phyloP scores from a whole-genome alignment of 37 sponge, comb jelly and placozoan genomes.

The Dysidea cf. avara region DNA sequence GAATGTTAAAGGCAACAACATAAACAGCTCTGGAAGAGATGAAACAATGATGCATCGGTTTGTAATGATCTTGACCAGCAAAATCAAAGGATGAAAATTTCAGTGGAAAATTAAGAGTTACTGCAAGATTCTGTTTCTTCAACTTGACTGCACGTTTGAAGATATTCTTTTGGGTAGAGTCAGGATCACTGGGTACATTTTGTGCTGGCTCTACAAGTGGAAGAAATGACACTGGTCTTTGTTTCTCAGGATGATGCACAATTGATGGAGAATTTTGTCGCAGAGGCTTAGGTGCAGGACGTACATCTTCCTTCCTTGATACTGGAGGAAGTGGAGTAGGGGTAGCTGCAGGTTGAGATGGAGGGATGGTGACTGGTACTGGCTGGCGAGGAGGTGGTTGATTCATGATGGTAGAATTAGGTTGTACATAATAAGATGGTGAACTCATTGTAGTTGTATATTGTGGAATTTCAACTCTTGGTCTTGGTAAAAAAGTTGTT shows the following conservation, averaged over 20 bases:
- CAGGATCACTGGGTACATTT: no score
- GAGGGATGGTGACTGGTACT: background rate
- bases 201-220: background rate
- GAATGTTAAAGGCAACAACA: constrained; percentile 41
- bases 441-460: no score
- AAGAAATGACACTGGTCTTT: background rate
- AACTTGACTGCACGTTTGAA: no score
- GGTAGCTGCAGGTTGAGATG: background rate
- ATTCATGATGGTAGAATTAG: no score
- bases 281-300: background rate
- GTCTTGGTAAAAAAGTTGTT: no score
- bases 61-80: constrained; percentile 68
- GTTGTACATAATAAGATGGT: no score
- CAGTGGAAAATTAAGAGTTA: background rate
- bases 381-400: background rate
- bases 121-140: no score
- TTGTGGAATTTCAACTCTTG: no score
- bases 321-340: background rate
- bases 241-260: no score
- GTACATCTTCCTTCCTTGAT: constrained; percentile 2
- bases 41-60: constrained; percentile 79
- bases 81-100: constrained; percentile 50
- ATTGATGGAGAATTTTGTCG: no score
- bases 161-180: no score
- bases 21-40: constrained; percentile 56